phyloP scores from a whole-genome alignment of 2,888 invertebrate species.

The Keiferia lycopersicella region DNA sequence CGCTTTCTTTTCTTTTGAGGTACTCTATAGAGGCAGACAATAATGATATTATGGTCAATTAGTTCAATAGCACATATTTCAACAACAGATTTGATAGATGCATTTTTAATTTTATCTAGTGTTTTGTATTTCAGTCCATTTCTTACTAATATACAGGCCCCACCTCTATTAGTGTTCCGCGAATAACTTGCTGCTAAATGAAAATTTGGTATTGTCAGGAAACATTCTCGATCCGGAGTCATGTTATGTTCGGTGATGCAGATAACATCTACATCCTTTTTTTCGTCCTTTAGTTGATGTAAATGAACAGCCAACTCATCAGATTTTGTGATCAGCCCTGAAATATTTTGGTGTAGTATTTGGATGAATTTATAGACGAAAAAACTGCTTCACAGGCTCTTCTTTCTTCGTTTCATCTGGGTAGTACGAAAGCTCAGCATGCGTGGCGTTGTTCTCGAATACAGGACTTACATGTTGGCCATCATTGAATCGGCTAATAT shows the following conservation, averaged over 20 bases:
- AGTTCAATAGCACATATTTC: not conserved
- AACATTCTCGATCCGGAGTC: not conserved
- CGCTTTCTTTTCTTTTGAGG: not conserved
- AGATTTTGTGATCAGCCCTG: constrained; percentile 2
- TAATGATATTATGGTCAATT: not conserved
- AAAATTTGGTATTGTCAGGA: not conserved
- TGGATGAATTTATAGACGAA: not conserved
- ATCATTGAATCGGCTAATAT: no score
- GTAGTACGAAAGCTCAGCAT: no score
- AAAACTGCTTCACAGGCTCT: not conserved
- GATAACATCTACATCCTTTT: not conserved
- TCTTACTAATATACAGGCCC: not conserved
- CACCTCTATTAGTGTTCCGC: not conserved
- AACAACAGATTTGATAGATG: not conserved
- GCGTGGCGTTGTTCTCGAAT: no score
- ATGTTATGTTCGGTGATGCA: constrained; percentile 5
- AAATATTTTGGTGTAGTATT: not conserved
- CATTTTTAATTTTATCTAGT: not conserved
- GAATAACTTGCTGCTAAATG: not conserved
- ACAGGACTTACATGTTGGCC: no score
- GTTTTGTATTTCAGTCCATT: not conserved
- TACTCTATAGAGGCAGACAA: not conserved
- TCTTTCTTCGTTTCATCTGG: not conserved
- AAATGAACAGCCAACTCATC: not conserved
- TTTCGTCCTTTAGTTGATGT: not conserved